Evolutionary conservation across 2,888 invertebrate genomes (phyloP), one percentile per base, ranked within the genome.

Genomic region (Drosophila anomelani): DNA sequence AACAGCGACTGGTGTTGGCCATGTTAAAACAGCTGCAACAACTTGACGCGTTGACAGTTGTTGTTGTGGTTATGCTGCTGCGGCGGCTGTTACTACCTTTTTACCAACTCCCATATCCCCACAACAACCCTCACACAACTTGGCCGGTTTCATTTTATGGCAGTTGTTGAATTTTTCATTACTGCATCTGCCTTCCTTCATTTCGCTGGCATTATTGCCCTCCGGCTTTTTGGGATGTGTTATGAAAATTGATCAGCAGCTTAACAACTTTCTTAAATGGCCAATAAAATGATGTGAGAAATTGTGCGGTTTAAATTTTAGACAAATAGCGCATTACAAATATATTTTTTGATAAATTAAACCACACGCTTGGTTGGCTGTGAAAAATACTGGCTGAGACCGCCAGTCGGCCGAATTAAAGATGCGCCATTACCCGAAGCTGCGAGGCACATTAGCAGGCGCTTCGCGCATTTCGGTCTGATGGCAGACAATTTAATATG

Each of bases 21-120:
- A 76, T 75, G 77, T 75, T 56, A 67, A 55, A 77, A 69, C 77
- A 69, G 75, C 87, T 78, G 80, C 82, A 78, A 74, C 76, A 86
- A 83, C 80, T 78, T 85, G 72, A 83, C 75, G 76, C 76, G 61
- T 66, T 79, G 62, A 68, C 79, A 59, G 62, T 56, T 56, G 60
- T 56, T 58, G 51, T 55, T 36, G 54, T 43, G 56, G 60, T 43
- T 49, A 57, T 72, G 57, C 43, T 67, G 53, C 41, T 59, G 49
- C 46, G 44, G 46, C 44, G 39, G 57, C 43, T 39, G 56, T 39
- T 49, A 17, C 43, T 54, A 70, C 58, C 59, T 70, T 69, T 46
- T 34, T 69, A n/a, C 55, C 55, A 32, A 60, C 60, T 55, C n/a
- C 60, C 39, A 41, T 49, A 20, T 51, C 17, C 23, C 34, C 34